phyloP scores from a whole-genome alignment of 2,888 invertebrate species.

The Apamea crenata region DNA sequence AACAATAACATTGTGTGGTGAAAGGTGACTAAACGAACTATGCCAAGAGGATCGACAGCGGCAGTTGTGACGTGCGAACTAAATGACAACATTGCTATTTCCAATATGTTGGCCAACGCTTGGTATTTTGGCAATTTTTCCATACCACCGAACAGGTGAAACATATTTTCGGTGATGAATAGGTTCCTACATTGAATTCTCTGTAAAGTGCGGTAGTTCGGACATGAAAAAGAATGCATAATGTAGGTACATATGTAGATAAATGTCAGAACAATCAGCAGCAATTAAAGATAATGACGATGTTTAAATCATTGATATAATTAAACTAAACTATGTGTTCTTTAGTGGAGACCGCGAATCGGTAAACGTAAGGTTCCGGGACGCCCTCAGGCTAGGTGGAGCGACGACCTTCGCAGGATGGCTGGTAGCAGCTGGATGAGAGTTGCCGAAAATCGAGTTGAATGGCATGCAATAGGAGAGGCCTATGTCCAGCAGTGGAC shows the following conservation, averaged over 20 bases:
- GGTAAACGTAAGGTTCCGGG: no score
- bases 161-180: conserved; percentile 17
- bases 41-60: conserved; percentile 46
- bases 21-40: conserved; percentile 49
- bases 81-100: conserved; percentile 38
- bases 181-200: background rate
- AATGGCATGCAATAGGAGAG: no score
- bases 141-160: conserved; percentile 31
- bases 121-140: conserved; percentile 35
- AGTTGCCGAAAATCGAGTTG: no score
- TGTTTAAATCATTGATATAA: background rate
- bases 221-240: background rate
- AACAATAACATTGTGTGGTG: conserved; percentile 51
- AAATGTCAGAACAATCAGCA: background rate
- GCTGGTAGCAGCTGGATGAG: no score
- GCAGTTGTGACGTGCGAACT: conserved; percentile 46
- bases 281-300: background rate
- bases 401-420: no score
- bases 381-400: no score
- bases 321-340: no score
- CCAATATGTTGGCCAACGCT: conserved; percentile 29
- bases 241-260: background rate
- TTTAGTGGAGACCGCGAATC: no score
- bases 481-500: no score
- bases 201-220: background rate